Conservation (phyloP, 2,797 vertebrate genomes). For the Erithacus rubecula region DNA sequence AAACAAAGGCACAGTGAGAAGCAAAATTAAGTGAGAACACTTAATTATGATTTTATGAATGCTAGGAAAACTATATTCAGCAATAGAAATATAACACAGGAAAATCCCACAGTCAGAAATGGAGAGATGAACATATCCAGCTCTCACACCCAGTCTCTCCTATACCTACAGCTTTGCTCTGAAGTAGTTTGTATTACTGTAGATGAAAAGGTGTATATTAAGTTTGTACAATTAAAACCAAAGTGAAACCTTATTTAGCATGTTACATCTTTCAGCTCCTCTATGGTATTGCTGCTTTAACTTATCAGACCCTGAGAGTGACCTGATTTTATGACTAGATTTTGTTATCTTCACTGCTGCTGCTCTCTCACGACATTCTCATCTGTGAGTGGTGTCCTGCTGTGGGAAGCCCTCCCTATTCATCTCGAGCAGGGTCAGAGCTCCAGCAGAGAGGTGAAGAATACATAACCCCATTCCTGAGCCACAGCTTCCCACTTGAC, state of each 20-base stretch:
- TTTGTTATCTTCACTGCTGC: neutral
- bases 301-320: neutral
- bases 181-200: neutral
- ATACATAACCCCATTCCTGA: neutral
- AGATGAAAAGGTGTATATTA: neutral
- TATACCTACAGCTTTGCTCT: neutral
- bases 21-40: neutral
- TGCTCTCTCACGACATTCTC: neutral
- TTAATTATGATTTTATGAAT: neutral
- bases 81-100: neutral
- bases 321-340: neutral
- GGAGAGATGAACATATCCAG: neutral
- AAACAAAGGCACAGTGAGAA: constrained; percentile 15
- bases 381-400: neutral
- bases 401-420: neutral
- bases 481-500: neutral
- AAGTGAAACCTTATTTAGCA: neutral
- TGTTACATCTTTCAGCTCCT: neutral
- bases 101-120: neutral
- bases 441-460: neutral
- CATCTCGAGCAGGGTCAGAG: neutral
- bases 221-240: neutral
- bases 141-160: neutral
- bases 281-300: neutral
- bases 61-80: neutral